Percentiles rank a stretch among this genome's conserved stretches.
These are phyloP conservation scores for Hypolimnas misippus DNA, from an alignment of 2,888 invertebrate species.

Conservation along the genomic window DNA sequence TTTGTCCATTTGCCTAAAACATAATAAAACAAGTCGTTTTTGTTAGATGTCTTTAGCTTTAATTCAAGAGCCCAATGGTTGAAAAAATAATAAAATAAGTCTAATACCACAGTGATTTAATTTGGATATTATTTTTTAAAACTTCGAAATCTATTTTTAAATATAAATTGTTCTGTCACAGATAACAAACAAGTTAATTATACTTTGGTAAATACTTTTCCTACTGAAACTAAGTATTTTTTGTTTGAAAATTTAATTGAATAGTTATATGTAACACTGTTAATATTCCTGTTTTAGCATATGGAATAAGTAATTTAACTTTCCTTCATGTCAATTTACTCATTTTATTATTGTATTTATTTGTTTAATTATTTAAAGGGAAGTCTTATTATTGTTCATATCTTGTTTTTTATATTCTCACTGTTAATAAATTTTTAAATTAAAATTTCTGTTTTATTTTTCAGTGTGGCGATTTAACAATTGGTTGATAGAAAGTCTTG, in stretches of 20 bases:
- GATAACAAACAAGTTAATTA: not conserved
- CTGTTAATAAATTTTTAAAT: slow-evolving; percentile 3
- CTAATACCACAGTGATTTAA: not conserved
- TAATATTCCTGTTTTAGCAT: slow-evolving; percentile 5
- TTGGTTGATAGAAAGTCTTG: too few species aligned
- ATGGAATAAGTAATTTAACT: not conserved
- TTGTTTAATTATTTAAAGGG: not conserved
- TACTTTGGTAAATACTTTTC: not conserved
- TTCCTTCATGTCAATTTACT: not conserved
- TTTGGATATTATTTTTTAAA: too few species aligned
- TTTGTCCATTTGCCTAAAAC: not conserved
- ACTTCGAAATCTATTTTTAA: not conserved
- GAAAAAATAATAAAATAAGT: not conserved
- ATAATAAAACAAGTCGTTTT: not conserved
- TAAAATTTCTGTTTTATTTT: not conserved
- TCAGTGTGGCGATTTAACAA: not conserved
- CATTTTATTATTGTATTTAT: slow-evolving; percentile 5
- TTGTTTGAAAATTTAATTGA: not conserved
- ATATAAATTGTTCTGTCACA: not conserved
- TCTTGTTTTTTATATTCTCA: slow-evolving; percentile 6
- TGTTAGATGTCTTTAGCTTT: not conserved
- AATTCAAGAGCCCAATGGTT: not conserved
- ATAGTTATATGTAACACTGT: not conserved
- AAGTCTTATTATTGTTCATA: slow-evolving; percentile 5
- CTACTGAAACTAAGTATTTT: not conserved